Conservation (phyloP, 2,797 vertebrate genomes). For the Malacoraja senta region DNA sequence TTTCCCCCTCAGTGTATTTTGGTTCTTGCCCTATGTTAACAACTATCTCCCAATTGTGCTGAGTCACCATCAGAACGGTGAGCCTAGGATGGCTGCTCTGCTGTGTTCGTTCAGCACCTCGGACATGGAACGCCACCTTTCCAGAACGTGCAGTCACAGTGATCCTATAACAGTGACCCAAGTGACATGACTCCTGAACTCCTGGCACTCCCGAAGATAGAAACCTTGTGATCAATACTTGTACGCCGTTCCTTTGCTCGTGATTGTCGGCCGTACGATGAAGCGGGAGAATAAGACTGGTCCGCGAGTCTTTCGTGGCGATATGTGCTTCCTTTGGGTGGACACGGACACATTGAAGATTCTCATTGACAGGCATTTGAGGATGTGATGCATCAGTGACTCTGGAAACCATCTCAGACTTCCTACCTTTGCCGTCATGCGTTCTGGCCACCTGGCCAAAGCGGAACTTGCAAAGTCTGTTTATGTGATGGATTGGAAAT, state of each 20-base stretch:
- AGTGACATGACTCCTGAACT: not conserved
- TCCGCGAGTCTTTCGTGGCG: not conserved
- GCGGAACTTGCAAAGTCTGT: conserved; percentile 4
- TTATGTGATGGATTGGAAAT: conserved; percentile 16
- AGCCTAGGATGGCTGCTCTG: conserved; percentile 36
- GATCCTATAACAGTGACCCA: conserved; percentile 16
- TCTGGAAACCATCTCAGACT: conserved; percentile 16
- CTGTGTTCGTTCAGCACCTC: conserved; percentile 23
- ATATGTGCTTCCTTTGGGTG: not conserved
- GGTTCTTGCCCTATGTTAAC: conserved; percentile 40
- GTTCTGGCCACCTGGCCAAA: not conserved
- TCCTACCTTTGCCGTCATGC: not conserved
- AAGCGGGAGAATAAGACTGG: conserved; percentile 2
- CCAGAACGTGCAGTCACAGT: not conserved
- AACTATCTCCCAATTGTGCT: conserved; percentile 29
- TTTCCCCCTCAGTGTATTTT: not conserved
- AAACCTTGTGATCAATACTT: conserved; percentile 7
- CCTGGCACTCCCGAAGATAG: not conserved
- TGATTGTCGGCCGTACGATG: not conserved
- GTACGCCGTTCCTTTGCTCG: not conserved
- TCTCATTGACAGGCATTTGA: not conserved
- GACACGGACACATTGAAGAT: not conserved
- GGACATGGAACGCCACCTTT: not conserved
- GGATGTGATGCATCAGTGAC: not conserved
- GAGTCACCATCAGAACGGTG: conserved; percentile 38